Evolutionary conservation across 2,888 invertebrate species (phyloP).

Genomic region (Liopterus haemorrhoidalis): DNA sequence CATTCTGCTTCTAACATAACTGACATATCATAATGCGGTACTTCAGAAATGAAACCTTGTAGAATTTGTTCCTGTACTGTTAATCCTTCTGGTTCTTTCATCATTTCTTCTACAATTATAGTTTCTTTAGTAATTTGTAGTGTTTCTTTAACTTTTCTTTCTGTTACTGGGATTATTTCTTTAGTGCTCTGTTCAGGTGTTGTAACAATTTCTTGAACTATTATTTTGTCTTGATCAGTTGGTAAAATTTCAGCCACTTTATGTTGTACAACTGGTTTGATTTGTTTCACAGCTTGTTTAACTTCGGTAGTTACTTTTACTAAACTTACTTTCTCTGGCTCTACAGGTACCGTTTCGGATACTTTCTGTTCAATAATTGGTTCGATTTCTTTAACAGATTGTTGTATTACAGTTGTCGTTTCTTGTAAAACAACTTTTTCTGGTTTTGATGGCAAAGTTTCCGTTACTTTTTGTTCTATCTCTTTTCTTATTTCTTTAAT

Average conservation of each 20-base stretch:
- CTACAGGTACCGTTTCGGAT: slow-evolving; percentile 1
- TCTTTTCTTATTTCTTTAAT: background rate
- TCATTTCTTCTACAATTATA: slow-evolving; percentile 1
- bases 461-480: background rate
- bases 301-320: background rate
- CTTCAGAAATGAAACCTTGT: slow-evolving; percentile 23
- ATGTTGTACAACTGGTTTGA: background rate
- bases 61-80: slow-evolving; percentile 12
- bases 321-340: background rate
- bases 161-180: slow-evolving; percentile 2
- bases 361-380: background rate
- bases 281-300: background rate
- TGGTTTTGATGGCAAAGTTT: background rate
- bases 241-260: background rate
- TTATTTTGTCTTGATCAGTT: background rate
- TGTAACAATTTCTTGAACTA: background rate
- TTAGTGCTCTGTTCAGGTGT: background rate
- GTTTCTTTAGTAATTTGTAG: slow-evolving; percentile 3
- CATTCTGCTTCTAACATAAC: slow-evolving; percentile 32
- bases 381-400: background rate
- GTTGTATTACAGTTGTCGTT: background rate
- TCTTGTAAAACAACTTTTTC: background rate
- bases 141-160: background rate
- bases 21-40: slow-evolving; percentile 30
- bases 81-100: slow-evolving; percentile 5